phyloP scores from a whole-genome alignment of 2,888 invertebrate genomes.

The Acrocyrtus sp. region DNA sequence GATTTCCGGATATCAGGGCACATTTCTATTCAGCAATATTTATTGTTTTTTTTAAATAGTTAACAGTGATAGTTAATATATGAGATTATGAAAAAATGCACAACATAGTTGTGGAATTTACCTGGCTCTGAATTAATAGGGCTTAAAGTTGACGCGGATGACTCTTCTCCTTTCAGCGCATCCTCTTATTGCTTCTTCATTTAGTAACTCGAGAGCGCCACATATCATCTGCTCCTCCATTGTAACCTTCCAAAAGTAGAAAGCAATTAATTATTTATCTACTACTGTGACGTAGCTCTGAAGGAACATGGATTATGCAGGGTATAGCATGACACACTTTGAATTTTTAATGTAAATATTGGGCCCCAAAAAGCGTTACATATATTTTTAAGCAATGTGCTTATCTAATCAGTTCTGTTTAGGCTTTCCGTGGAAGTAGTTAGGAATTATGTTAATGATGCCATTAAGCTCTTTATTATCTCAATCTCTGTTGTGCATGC shows the following conservation, averaged over 20 bases:
- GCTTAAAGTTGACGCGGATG: slow-evolving; percentile 62
- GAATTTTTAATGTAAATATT: background rate
- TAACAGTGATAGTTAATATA: too few species aligned
- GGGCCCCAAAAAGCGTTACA: too few species aligned
- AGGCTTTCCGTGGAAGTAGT: too few species aligned
- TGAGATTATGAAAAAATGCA: background rate
- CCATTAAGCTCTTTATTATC: too few species aligned
- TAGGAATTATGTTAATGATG: too few species aligned
- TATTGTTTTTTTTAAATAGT: background rate
- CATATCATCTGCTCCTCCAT: slow-evolving; percentile 96
- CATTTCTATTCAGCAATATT: background rate
- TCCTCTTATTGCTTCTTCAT: slow-evolving; percentile 94
- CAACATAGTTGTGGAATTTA: slow-evolving; percentile 12
- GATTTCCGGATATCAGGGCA: slow-evolving; percentile 37
- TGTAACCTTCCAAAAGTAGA: slow-evolving; percentile 77
- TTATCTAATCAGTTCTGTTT: too few species aligned
- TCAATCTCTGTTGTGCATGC: too few species aligned
- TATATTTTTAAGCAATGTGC: too few species aligned
- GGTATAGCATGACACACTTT: too few species aligned
- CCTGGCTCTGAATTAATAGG: slow-evolving; percentile 65
- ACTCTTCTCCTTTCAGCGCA: slow-evolving; percentile 75
- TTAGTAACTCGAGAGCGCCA: slow-evolving; percentile 89
- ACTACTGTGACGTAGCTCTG: too few species aligned
- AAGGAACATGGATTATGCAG: too few species aligned
- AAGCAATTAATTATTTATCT: background rate